Evolutionary conservation across 2,797 vertebrate species (phyloP), one percentile per base, ranked within the genome.

Genomic region (Eidolon dupreanum): DNA sequence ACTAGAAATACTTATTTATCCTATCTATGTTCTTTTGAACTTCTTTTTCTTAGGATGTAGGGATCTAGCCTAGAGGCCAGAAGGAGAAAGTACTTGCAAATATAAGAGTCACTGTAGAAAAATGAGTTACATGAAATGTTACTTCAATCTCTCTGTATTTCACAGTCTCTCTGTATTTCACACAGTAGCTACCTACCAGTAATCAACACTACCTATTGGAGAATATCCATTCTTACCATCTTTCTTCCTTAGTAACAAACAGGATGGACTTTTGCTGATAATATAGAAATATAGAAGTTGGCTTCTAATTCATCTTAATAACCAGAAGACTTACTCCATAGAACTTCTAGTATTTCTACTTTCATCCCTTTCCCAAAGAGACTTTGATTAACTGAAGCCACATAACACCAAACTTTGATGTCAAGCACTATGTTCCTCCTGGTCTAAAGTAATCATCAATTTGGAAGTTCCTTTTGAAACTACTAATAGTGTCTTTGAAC

Each of bases 401-500:
- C 28, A 87, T 33, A 78, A 90, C 57, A 38, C 8, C 16, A 65
- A 73, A 84, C 89, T 96, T 89, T 92, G 65, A 90, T 92, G 20
- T 88, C 55, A 93, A 90, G 93, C 51, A 59, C 8, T 41, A 15
- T 61, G 24, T 26, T 19, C 51, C 51, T 95, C 8, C 12, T 70
- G 24, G 36, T 93, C 63, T 77, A 86, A 94, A 82, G 71, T 36
- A 81, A 85, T 82, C n/a, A 89, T 79, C 55, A 95, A n/a, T 70
- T 93, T 93, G 33, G 57, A 82, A 68, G 49, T 92, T 85, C 28
- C 59, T 95, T 94, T 95, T 96, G 71, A 95, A 95, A 92, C 17
- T 77, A 38, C 31, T 88, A 41, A 57, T 43, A 22, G 22, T 43
- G 11, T 92, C 86, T 95, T 95, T 96, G 84, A 96, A 95, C 22